Conservation (phyloP, 2,797 vertebrate species). For the Adelosebastes latens region DNA sequence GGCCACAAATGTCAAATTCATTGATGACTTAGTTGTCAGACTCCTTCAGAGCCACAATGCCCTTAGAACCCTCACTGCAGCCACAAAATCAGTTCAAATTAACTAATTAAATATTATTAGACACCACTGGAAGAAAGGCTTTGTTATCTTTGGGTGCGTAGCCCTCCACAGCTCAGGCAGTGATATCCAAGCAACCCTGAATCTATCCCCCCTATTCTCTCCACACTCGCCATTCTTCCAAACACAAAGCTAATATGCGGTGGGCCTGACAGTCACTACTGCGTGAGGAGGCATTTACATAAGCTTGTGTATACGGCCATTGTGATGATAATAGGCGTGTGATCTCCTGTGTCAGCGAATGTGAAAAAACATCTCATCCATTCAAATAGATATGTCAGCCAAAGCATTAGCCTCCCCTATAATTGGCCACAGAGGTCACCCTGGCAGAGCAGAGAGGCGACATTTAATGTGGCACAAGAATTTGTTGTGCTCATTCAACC, state of each 20-base stretch:
- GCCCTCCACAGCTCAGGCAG: conserved; percentile 43
- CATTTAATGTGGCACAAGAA: conserved; percentile 66
- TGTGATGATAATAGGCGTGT: conserved; percentile 78
- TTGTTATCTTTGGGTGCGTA: conserved; percentile 51
- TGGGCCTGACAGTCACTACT: conserved; percentile 59
- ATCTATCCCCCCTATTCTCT: conserved; percentile 61
- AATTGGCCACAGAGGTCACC: conserved; percentile 81
- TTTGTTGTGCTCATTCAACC: conserved; percentile 59
- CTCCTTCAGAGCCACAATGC: conserved; percentile 3
- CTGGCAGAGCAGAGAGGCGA: conserved; percentile 53
- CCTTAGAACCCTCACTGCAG: conserved; percentile 13
- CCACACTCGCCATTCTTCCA: conserved; percentile 64
- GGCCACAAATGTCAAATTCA: conserved; percentile 26
- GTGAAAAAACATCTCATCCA: conserved; percentile 71
- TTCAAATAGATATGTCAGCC: conserved; percentile 76
- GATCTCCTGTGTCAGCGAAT: conserved; percentile 76
- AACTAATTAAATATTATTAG: conserved; percentile 65
- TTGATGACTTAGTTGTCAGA: conserved; percentile 25
- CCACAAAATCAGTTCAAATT: conserved; percentile 32
- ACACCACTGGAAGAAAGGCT: conserved; percentile 23
- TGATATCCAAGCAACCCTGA: conserved; percentile 60
- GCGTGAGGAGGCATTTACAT: conserved; percentile 74
- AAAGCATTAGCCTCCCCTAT: conserved; percentile 71
- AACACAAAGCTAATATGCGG: conserved; percentile 77
- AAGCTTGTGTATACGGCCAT: conserved; percentile 71